Evolutionary conservation across 2,113 vertebrate species (phyloP), one percentile per base, ranked within the genome.

Genomic region (Emydocephalus ijimae): DNA sequence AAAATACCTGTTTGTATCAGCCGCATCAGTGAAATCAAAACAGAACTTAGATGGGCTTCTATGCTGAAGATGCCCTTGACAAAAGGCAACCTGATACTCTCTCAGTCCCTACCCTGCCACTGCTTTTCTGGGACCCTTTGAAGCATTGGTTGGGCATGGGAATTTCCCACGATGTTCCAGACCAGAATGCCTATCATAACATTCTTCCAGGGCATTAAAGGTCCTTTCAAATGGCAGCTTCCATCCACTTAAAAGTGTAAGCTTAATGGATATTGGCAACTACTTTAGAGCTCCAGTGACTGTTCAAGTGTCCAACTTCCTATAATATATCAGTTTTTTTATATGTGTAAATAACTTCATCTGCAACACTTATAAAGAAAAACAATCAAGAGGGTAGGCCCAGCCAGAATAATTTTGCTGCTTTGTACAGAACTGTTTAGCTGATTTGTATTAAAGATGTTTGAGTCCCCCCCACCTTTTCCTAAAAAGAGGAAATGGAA

Each of bases 321-420:
- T 93, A 74, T 88, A 91, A 74, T 88, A 90, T 91, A 90, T 64
- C 59, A 93, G 29, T 96, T 96, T 94, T 95, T 96, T 96, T 91
- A 94, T 96, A 91, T 89, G 93, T 95, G 95, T 96, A 95, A 96
- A 97, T 94, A 97, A 96, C 96, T 95, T 95, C 91, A 94, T 93
- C 96, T 92, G 95, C 94, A 93, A 93, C 93, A 29, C 94, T 93
- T 94, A 85, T 91, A 94, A 95, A 93, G 94, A 85, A 55, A 90
- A 89, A 94, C 86, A 89, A 95, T 92, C 94, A 94, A 64, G 94
- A 57, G 96, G 94, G 93, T 95, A 64, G 29, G 93, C 91, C 45
- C 45, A 95, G 92, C 92, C 95, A 95, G 34, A 14, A 57, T 85
- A 91, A 91, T 48, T 26, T 85, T 57, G 54, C 94, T 90, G 91